A percentile compares a stretch with the other conserved stretches of the same genome.
Evolutionary conservation across 1,140 invertebrate species (phyloP).

Genomic region (Drusus annulatus): DNA sequence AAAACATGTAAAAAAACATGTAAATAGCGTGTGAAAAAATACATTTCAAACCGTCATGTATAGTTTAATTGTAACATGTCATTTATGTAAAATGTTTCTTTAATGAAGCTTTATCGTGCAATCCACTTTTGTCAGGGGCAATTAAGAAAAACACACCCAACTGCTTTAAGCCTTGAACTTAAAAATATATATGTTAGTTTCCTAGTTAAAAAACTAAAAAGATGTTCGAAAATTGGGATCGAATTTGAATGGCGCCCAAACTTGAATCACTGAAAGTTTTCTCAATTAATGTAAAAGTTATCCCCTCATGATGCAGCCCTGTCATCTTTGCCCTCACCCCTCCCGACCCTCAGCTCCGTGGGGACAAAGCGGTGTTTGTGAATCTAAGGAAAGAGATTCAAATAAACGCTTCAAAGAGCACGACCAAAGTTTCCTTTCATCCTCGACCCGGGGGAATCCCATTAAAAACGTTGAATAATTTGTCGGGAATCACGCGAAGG

Average conservation of each 20-base stretch:
- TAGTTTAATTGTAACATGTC: too few relatives aligned
- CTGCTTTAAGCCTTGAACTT: too few relatives aligned
- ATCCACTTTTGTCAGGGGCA: too few relatives aligned
- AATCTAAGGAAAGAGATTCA: constrained; percentile 45
- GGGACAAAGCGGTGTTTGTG: constrained; percentile 31
- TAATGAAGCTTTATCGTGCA: too few relatives aligned
- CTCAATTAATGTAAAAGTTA: constrained; percentile 54
- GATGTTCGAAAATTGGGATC: constrained; percentile 24
- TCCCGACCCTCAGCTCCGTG: background rate
- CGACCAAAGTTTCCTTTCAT: constrained; percentile 46
- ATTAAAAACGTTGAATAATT: constrained; percentile 56
- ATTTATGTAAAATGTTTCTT: too few relatives aligned
- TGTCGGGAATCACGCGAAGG: constrained; percentile 36
- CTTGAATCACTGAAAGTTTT: constrained; percentile 37
- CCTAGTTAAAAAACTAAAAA: constrained; percentile 24
- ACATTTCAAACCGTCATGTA: too few relatives aligned
- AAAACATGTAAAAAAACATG: too few relatives aligned
- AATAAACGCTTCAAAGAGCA: constrained; percentile 51
- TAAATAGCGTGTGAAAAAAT: too few relatives aligned
- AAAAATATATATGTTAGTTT: too few relatives aligned
- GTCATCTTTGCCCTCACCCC: background rate
- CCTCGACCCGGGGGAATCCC: constrained; percentile 43
- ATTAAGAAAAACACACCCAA: too few relatives aligned
- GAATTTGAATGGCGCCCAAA: constrained; percentile 24
- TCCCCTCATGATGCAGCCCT: constrained; percentile 31